Evolutionary conservation across 2,797 vertebrate species (phyloP).

Genomic region (Erpetoichthys calabaricus): DNA sequence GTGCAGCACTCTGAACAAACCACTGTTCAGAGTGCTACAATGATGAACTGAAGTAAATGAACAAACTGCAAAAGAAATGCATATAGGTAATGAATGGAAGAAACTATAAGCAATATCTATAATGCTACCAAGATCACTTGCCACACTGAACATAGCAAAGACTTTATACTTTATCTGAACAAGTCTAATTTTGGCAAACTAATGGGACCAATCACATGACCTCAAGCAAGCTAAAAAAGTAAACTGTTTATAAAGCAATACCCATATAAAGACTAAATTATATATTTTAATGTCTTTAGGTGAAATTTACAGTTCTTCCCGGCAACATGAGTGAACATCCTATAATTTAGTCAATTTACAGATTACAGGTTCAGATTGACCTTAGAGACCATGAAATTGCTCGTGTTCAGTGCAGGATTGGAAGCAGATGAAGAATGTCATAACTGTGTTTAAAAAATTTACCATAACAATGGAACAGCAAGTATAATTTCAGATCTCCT

Average conservation of each 20-base stretch:
- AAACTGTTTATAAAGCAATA: conserved; percentile 32
- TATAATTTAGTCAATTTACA: conserved; percentile 78
- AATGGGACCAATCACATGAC: background rate
- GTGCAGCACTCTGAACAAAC: no score
- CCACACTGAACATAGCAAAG: background rate
- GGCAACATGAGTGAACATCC: conserved; percentile 67
- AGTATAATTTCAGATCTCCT: conserved; percentile 53
- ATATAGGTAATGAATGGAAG: no score
- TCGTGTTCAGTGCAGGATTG: conserved; percentile 56
- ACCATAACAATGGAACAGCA: conserved; percentile 62
- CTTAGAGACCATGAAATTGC: conserved; percentile 65
- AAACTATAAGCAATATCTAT: background rate
- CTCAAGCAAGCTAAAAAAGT: conserved; percentile 33
- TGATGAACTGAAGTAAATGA: no score
- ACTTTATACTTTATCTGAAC: background rate
- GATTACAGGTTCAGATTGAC: conserved; percentile 57
- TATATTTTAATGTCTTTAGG: conserved; percentile 56
- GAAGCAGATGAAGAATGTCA: conserved; percentile 63
- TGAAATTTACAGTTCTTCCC: conserved; percentile 62
- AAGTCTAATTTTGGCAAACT: background rate
- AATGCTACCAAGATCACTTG: background rate
- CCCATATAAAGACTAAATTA: conserved; percentile 44
- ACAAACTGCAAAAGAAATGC: no score
- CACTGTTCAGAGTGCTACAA: no score
- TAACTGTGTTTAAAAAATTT: conserved; percentile 66